These are phyloP conservation scores for Bergia sp. DNA, from an alignment of 92 coral and sea anemone species.

Conservation along the genomic window DNA sequence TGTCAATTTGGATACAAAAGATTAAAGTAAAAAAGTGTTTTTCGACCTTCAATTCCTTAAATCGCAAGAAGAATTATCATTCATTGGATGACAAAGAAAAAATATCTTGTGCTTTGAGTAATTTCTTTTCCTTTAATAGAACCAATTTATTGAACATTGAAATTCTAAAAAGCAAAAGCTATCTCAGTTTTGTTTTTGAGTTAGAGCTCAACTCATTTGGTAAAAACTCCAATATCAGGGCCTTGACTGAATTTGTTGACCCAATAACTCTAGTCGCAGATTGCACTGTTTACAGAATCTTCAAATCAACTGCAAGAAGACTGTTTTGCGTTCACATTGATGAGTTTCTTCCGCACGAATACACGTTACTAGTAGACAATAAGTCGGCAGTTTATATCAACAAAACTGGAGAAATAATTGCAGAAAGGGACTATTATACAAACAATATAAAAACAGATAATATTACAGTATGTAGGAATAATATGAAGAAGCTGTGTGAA, in stretches of 20 bases:
- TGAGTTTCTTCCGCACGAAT: background rate
- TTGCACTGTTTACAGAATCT: background rate
- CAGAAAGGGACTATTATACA: background rate
- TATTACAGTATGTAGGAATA: background rate
- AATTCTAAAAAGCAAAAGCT: background rate
- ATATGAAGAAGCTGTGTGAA: background rate
- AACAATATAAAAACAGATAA: background rate
- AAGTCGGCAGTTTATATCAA: background rate
- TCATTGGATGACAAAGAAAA: background rate
- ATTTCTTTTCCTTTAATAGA: background rate
- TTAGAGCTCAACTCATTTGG: background rate
- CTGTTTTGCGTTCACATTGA: background rate
- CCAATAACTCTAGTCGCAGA: background rate
- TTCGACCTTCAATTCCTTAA: background rate
- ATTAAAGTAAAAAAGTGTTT: background rate
- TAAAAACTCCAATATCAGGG: background rate
- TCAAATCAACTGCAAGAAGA: conserved; percentile 10
- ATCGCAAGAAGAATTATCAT: background rate
- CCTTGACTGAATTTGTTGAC: background rate
- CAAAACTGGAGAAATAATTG: conserved; percentile 7
- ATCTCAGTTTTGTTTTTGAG: background rate
- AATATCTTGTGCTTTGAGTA: background rate
- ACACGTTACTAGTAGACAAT: background rate
- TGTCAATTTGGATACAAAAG: conserved; percentile 1
- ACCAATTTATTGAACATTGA: background rate